A percentile compares a stretch with the other conserved stretches of the same genome.
Conservation (phyloP, 2,113 vertebrate species). For the Fregetta grallaria region DNA sequence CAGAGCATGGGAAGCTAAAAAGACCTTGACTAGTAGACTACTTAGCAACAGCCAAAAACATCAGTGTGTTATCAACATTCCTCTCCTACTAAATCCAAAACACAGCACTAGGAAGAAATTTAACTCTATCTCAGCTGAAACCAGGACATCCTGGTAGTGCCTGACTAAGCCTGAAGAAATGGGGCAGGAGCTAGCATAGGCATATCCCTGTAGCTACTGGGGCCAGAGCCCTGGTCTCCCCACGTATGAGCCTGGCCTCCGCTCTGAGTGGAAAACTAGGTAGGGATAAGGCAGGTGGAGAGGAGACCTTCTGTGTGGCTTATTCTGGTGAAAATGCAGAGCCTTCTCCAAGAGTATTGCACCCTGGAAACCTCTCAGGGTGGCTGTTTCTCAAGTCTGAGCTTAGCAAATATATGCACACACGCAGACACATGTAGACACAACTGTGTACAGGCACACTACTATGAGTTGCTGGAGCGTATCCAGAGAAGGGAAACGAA, state of each 20-base stretch:
- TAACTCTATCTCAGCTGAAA: no score
- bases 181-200: background rate
- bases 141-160: background rate
- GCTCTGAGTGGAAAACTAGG: background rate
- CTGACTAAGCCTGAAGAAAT: background rate
- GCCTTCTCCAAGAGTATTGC: background rate
- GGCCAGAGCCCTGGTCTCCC: background rate
- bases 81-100: no score
- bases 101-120: no score
- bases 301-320: background rate
- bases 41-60: no score
- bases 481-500: no score
- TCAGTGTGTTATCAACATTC: no score
- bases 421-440: background rate
- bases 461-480: no score
- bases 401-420: background rate
- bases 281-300: background rate
- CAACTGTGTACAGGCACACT: background rate
- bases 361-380: background rate
- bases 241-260: rapidly evolving
- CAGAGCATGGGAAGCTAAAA: no score
- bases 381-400: background rate
- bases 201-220: background rate
- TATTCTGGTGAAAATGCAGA: background rate
- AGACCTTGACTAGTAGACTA: no score